phyloP scores from a whole-genome alignment of 92 coral and sea anemone species.

The Epizoanthus stellaris region DNA sequence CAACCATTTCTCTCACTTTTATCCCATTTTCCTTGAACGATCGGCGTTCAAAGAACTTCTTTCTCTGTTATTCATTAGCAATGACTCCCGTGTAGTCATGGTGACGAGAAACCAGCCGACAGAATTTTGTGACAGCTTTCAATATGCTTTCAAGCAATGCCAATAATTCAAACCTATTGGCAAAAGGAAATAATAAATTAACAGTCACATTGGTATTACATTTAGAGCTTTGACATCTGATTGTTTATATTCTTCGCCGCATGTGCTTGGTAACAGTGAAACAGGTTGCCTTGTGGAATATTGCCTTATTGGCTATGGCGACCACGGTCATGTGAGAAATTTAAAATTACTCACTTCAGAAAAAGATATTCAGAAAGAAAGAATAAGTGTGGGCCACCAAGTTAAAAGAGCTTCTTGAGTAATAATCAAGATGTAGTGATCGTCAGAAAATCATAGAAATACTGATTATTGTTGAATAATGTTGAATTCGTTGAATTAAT shows the following conservation, averaged over 20 bases:
- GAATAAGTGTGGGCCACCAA: too few species aligned
- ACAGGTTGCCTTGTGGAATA: too few species aligned
- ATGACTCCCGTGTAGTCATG: constrained; percentile 22
- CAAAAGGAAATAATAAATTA: constrained; percentile 12
- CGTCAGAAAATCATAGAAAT: too few species aligned
- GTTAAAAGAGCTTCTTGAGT: too few species aligned
- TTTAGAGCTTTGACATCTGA: constrained; percentile 2
- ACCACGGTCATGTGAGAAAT: too few species aligned
- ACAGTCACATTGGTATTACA: constrained; percentile 24
- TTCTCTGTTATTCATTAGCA: too few species aligned
- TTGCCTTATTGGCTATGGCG: too few species aligned
- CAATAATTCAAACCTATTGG: constrained; percentile 9
- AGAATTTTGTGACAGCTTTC: constrained; percentile 29
- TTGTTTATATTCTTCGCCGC: not conserved
- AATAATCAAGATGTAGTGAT: too few species aligned
- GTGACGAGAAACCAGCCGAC: constrained; percentile 34
- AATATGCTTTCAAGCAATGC: not conserved
- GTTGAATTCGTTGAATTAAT: too few species aligned
- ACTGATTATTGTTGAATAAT: too few species aligned
- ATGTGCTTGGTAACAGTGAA: not conserved
- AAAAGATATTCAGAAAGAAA: too few species aligned
- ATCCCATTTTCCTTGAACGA: not conserved
- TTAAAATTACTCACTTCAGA: too few species aligned
- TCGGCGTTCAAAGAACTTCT: not conserved
- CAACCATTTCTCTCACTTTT: not conserved